Evolutionary conservation across 1,140 invertebrate species (phyloP), one percentile per base, ranked within the genome.

Genomic region (Geopemphigus sp.): DNA sequence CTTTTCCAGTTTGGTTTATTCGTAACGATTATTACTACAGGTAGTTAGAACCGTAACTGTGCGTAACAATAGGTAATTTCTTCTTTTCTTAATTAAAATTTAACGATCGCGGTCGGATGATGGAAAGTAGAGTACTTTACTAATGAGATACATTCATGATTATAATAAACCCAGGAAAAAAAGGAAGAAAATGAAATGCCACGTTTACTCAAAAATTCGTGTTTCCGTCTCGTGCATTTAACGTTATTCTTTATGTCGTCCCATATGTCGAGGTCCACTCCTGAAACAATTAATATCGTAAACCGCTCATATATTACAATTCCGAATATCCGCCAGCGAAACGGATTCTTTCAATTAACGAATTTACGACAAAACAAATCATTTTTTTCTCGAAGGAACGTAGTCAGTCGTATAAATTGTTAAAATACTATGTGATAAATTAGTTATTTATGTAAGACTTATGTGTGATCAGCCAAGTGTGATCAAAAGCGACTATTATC

Each of bases 401-500:
- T n/a, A n/a, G n/a, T 29, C 39, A 45, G 17, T 61, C 15, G 1
- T 61, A 59, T 10, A 24, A n/a, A 15, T 61, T 6, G 59, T 61
- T n/a, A n/a, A 64, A 32, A 39, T 19, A 32, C 19, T 29, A 2
- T 64, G 10, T 47, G 22, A 24, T 68, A 47, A 47, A 68, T 68
- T 68, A 24, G 32, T 68, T 64, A 68, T 68, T 68, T 68, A 39
- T 68, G 39, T 68, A 68, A 47, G 39, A 1, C 11, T 68, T 22
- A 19, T 19, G 45, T 68, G 45, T 68, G 66, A 68, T 68, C 66
- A 68, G 22, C 45, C 66, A 50, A 50, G 66, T 68, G 66, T 68
- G 66, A 68, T 68, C 66, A 24, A 68, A 5, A 50, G 66, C 45
- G 39, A 45, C n/a, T 68, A 68, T 68, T 68, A 68, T 68, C 66